These are phyloP conservation scores for Varanus salvator DNA, from an alignment of 2,113 vertebrate genomes.

Conservation along the genomic window DNA sequence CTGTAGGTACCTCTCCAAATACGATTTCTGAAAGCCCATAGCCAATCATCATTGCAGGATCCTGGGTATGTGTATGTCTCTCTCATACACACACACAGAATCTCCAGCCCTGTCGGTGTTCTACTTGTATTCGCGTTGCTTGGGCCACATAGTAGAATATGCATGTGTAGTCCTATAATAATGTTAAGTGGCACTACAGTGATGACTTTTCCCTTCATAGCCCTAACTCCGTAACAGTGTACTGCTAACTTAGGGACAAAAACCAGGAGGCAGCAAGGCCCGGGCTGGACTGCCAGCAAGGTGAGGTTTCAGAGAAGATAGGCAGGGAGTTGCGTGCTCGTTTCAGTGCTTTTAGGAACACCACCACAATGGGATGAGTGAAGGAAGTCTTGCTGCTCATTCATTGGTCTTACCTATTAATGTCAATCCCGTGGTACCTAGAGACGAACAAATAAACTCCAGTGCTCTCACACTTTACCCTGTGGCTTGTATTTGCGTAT, in stretches of 20 bases:
- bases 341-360: slow-evolving; percentile 78
- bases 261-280: slow-evolving; percentile 72
- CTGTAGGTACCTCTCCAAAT: slow-evolving; percentile 77
- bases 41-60: slow-evolving; percentile 82
- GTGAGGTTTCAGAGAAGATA: slow-evolving; percentile 55
- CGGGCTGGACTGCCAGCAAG: slow-evolving; percentile 67
- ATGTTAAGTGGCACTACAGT: slow-evolving; percentile 84
- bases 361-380: slow-evolving; percentile 61
- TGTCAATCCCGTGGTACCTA: slow-evolving; percentile 76
- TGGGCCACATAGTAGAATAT: slow-evolving; percentile 87
- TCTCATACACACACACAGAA: slow-evolving; percentile 33
- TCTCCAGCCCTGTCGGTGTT: slow-evolving; percentile 76
- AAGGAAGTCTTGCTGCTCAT: slow-evolving; percentile 72
- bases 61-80: slow-evolving; percentile 46
- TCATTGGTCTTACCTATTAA: slow-evolving; percentile 78
- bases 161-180: slow-evolving; percentile 92
- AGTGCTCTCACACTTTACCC: slow-evolving; percentile 73
- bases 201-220: slow-evolving; percentile 69
- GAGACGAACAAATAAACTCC: slow-evolving; percentile 79
- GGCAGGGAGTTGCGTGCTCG: slow-evolving; percentile 64
- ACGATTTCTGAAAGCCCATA: slow-evolving; percentile 85
- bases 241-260: slow-evolving; percentile 76
- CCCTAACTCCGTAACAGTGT: slow-evolving; percentile 70
- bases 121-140: slow-evolving; percentile 85
- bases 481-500: slow-evolving; percentile 54